phyloP scores from a whole-genome alignment of 2,797 vertebrate genomes.

The Otolemur crassicaudatus region DNA sequence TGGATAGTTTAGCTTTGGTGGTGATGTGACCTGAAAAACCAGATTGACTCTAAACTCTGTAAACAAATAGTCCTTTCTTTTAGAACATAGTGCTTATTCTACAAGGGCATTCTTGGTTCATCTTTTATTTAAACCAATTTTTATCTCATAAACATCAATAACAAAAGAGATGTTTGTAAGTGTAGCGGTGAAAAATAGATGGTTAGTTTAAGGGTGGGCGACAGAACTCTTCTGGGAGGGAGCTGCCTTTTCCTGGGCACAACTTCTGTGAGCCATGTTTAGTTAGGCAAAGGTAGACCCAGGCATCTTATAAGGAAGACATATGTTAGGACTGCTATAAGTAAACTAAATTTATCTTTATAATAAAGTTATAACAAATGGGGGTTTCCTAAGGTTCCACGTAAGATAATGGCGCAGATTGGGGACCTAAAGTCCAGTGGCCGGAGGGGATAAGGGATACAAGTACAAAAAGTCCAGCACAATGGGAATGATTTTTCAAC shows the following conservation, averaged over 20 bases:
- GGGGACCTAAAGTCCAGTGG: neutral
- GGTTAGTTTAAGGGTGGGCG: neutral
- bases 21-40: conserved; percentile 38
- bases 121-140: conserved; percentile 66
- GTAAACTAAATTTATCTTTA: neutral
- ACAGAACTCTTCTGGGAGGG: neutral
- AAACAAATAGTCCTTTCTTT: conserved; percentile 67
- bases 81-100: conserved; percentile 58
- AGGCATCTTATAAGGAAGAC: neutral
- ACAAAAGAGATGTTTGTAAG: conserved; percentile 3
- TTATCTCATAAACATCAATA: conserved; percentile 58
- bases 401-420: neutral
- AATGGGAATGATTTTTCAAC: neutral
- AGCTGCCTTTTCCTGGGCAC: neutral
- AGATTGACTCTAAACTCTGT: neutral
- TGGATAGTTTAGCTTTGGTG: conserved; percentile 49
- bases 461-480: neutral
- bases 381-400: neutral
- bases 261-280: neutral
- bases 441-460: neutral
- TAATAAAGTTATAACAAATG: neutral
- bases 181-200: conserved; percentile 7
- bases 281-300: neutral
- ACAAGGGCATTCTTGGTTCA: conserved; percentile 68
- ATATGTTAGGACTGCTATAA: neutral